These are phyloP conservation scores for Harpagoxenus sublaevis DNA, from an alignment of 2,888 invertebrate genomes.

Conservation along the genomic window DNA sequence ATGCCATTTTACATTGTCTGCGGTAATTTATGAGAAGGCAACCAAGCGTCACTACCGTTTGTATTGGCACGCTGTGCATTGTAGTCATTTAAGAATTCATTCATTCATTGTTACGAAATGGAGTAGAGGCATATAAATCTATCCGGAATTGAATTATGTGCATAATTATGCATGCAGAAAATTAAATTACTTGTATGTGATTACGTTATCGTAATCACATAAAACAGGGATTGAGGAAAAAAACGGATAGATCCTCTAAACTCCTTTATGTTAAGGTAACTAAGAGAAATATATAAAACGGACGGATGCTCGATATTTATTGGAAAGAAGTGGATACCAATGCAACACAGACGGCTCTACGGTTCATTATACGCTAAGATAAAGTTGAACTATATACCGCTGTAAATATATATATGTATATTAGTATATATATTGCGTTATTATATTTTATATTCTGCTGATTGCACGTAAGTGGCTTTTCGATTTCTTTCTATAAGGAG, in stretches of 20 bases:
- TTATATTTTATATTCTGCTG: conserved; percentile 75
- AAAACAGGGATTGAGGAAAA: background rate
- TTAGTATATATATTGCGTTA: conserved; percentile 61
- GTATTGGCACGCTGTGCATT: background rate
- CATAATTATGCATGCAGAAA: background rate
- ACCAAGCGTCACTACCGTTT: conserved; percentile 5
- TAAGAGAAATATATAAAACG: conserved; percentile 10
- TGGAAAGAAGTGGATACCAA: conserved; percentile 42
- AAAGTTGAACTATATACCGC: conserved; percentile 63
- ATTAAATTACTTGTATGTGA: conserved; percentile 24
- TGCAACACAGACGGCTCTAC: conserved; percentile 69
- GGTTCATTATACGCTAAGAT: conserved; percentile 61
- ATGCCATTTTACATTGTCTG: background rate
- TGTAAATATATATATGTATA: conserved; percentile 67
- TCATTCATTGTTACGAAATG: conserved; percentile 12
- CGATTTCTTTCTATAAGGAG: conserved; percentile 67
- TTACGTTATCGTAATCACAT: background rate
- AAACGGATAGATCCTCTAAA: conserved; percentile 15
- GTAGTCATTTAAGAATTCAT: conserved; percentile 7
- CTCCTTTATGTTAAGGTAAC: conserved; percentile 32
- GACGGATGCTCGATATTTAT: conserved; percentile 24
- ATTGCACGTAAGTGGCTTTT: conserved; percentile 71
- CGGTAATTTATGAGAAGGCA: background rate
- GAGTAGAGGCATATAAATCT: conserved; percentile 25
- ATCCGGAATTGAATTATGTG: background rate